A percentile compares a stretch with the other conserved stretches of the same genome.
Evolutionary conservation across 92 coral and sea anemone species (phyloP).

Genomic region (Metridium senile): DNA sequence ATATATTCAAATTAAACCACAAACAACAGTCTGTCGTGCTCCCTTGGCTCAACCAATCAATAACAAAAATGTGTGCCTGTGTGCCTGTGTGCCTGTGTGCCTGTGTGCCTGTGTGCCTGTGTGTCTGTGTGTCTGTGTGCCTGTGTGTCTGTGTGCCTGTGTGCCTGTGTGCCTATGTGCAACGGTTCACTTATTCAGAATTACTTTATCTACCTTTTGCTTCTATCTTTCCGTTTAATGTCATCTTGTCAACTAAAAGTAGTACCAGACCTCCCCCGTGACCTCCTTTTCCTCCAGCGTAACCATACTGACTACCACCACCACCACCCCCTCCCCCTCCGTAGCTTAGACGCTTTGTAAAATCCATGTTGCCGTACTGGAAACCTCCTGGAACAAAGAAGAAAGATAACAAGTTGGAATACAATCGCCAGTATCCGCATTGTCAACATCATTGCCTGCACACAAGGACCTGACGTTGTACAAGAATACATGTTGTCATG

Average conservation of each 20-base stretch:
- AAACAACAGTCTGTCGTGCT: too few species aligned
- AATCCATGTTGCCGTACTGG: constrained; percentile 52
- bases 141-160: too few species aligned
- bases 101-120: too few species aligned
- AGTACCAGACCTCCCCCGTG: constrained; percentile 65
- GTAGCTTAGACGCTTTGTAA: constrained; percentile 37
- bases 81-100: too few species aligned
- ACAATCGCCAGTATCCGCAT: too few species aligned
- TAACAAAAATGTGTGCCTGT: too few species aligned
- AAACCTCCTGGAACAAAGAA: constrained; percentile 45
- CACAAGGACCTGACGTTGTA: neutral
- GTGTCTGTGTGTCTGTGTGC: too few species aligned
- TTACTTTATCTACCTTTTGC: constrained; percentile 40
- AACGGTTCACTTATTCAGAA: too few species aligned
- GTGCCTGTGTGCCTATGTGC: too few species aligned
- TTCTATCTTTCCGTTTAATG: constrained; percentile 43
- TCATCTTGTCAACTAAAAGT: constrained; percentile 34
- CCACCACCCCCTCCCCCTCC: constrained; percentile 78
- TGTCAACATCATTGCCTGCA: neutral
- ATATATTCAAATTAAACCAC: too few species aligned
- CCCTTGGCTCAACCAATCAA: too few species aligned
- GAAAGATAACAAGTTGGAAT: too few species aligned
- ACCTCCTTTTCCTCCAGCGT: constrained; percentile 59
- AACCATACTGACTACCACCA: constrained; percentile 48
- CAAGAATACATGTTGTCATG: neutral